These are phyloP conservation scores for Galeruca laticollis DNA, from an alignment of 2,888 invertebrate species.

Conservation along the genomic window DNA sequence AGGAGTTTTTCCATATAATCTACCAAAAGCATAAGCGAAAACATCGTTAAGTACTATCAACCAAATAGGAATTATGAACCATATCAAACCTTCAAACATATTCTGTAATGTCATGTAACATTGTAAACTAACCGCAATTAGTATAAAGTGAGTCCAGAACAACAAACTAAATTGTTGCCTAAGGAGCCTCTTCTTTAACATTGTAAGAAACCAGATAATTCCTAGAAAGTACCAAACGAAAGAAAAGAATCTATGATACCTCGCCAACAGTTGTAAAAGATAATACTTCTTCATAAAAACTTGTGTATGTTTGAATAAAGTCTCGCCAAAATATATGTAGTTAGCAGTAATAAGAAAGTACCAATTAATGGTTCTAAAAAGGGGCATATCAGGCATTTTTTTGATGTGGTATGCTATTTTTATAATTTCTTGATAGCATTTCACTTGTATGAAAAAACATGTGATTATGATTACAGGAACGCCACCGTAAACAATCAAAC, in stretches of 20 bases:
- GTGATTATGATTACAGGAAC: constrained; percentile 93
- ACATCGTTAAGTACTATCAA: constrained; percentile 99
- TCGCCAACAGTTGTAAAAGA: constrained; percentile 85
- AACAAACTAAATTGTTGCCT: constrained; percentile 95
- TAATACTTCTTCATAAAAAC: constrained; percentile 63
- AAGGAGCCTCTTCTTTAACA: constrained; percentile 96
- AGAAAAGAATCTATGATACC: constrained; percentile 96
- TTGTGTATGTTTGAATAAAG: constrained; percentile 83
- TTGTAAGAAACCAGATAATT: constrained; percentile 97
- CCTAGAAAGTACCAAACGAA: constrained; percentile 96
- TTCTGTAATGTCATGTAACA: constrained; percentile 98
- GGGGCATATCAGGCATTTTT: constrained; percentile 90
- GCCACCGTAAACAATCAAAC: constrained; percentile 91
- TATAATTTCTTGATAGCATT: constrained; percentile 99
- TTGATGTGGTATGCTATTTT: constrained; percentile 98
- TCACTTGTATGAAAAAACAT: constrained; percentile 95
- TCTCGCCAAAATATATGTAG: constrained; percentile 99
- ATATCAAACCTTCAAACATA: constrained; percentile 91
- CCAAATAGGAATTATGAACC: constrained; percentile 97
- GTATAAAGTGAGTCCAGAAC: constrained; percentile 98
- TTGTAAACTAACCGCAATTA: constrained; percentile 96
- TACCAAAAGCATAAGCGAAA: constrained; percentile 99
- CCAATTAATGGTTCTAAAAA: constrained; percentile 91
- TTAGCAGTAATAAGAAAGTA: constrained; percentile 97
- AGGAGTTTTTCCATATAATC: constrained; percentile 98